Percentiles rank a stretch among this genome's conserved stretches.
Evolutionary conservation across 2,797 vertebrate genomes (phyloP).

Genomic region (Anabacerthia variegaticeps): DNA sequence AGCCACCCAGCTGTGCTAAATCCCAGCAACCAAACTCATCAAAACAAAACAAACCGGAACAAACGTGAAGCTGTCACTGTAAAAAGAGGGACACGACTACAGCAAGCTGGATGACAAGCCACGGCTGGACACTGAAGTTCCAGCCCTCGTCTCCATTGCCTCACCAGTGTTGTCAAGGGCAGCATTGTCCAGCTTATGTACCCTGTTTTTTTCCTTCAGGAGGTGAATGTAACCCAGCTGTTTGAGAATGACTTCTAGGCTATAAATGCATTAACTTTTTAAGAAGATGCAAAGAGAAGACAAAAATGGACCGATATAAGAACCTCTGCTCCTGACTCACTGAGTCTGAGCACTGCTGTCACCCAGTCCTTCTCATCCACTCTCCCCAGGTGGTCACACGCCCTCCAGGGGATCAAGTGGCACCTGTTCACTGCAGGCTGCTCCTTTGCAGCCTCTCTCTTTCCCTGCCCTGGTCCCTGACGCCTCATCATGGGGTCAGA

Average conservation of each 20-base stretch:
- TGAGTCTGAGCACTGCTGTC: not conserved
- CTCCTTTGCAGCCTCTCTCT: not conserved
- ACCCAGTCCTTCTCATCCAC: not conserved
- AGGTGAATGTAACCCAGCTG: not conserved
- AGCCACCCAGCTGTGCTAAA: not conserved
- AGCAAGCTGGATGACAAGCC: not conserved
- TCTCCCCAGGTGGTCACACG: not conserved
- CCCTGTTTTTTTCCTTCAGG: not conserved
- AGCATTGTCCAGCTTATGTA: not conserved
- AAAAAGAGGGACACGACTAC: not conserved
- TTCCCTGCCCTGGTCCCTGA: not conserved
- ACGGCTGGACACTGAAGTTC: not conserved
- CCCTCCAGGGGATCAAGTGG: not conserved
- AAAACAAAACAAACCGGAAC: conserved; percentile 27
- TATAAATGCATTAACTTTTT: not conserved
- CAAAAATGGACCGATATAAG: not conserved
- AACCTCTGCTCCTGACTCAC: not conserved
- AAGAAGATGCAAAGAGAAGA: not conserved
- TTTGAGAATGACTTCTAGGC: not conserved
- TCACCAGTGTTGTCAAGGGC: not conserved
- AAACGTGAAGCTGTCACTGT: not conserved
- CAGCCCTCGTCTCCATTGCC: not conserved
- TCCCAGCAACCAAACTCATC: conserved; percentile 1
- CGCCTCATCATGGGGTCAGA: rapidly evolving
- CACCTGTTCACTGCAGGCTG: not conserved